phyloP scores from a whole-genome alignment of 2,797 vertebrate genomes.

The Periparus ater region DNA sequence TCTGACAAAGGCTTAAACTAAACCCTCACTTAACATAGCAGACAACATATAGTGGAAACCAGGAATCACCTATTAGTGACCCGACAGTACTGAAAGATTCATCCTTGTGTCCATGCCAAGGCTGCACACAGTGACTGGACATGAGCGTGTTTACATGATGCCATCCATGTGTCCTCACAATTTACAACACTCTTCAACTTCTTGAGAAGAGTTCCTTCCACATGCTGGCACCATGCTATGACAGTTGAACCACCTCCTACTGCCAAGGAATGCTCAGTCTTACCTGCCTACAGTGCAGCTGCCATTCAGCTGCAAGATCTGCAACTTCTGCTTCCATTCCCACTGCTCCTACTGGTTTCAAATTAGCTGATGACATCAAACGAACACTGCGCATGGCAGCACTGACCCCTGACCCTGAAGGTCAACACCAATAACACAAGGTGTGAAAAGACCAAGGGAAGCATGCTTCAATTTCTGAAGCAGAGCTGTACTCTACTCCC shows the following conservation, averaged over 20 bases:
- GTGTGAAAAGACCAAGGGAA: not conserved
- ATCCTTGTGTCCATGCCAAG: not conserved
- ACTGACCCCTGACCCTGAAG: not conserved
- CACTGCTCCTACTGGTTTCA: not conserved
- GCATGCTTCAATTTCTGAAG: not conserved
- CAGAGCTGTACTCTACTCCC: not conserved
- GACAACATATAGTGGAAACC: not conserved
- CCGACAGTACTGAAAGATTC: rapidly evolving
- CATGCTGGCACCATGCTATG: not conserved
- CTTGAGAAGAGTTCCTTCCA: not conserved
- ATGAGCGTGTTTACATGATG: not conserved
- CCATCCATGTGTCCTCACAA: not conserved
- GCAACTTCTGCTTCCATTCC: not conserved
- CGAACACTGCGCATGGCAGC: not conserved
- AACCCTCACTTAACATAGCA: not conserved
- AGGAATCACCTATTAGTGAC: not conserved
- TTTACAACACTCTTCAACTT: not conserved
- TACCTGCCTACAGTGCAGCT: not conserved
- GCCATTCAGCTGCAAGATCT: not conserved
- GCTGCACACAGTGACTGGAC: not conserved
- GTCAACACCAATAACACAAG: not conserved
- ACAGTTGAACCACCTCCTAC: not conserved
- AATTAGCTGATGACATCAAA: not conserved
- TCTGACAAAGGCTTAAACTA: not conserved
- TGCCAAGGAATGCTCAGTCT: not conserved